Base-by-base conservation (phyloP, 2,113 vertebrate genomes). In the Ctenodactylus gundi region DNA sequence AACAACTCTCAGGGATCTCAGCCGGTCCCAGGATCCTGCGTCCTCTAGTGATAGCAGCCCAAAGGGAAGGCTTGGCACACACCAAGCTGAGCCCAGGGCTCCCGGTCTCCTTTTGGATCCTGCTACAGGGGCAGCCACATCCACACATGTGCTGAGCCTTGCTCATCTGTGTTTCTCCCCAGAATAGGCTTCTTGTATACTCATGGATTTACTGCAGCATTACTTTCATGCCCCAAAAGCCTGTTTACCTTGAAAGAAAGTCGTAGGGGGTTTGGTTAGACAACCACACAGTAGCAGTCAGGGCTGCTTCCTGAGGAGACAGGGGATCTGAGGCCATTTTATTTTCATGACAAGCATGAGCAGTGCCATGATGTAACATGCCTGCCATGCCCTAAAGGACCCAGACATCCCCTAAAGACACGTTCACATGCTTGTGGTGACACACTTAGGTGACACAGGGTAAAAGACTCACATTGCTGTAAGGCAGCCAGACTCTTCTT, bases 401-500 rank as follows among this genome's bases (percentile, higher is more conserved):
- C 55, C 46, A 62, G 27, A 57, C 4, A 46, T 3, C 36, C 58
- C 55, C 87, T 21, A 44, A 76, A 85, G 91, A 72, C 60, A 64
- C 11, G 3, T 46, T 17, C 70, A 67, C 17, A 31, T 5, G 41
- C 60, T 34, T 41, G 65, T 70, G 72, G 41, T 36, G 39, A 88
- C 55, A 76, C 0, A 0, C 13, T 41, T 4, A 46, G 83, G 46
- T 17, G 1, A 62, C 70, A 53, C 23, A 65, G 67, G 72, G 18
- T 1, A 20, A 82, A 65, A 90, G 91, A 25, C 20, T 91, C 39
- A 39, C 5, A 0, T 6, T 57, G 96, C 64, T 95, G 6, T n/a
- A 60, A 88, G 84, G 82, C 70, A 78, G 86, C 46, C 83, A 89
- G 80, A 11, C 29, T 86, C 31, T 58, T 87, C 80, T 27, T 53